Base-by-base conservation (phyloP, 1,140 invertebrate species). In the Batillaria attramentaria region DNA sequence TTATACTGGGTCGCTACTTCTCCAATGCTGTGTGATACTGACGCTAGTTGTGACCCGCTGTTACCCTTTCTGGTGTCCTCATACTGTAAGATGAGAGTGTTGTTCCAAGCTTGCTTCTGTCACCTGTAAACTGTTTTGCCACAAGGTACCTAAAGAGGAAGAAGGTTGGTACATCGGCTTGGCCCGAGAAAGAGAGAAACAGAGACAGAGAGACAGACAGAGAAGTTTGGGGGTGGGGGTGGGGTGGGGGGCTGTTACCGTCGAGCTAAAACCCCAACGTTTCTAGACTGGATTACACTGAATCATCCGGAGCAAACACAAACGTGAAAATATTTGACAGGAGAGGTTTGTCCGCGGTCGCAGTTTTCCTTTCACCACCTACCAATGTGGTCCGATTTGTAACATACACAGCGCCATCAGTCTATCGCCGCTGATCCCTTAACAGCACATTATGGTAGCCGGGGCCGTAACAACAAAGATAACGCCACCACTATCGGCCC, bases 141-240 rank as follows among this genome's bases (percentile, higher is more conserved):
- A n/a, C n/a, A n/a, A n/a, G n/a, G n/a, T n/a, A n/a, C n/a, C n/a
- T n/a, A n/a, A n/a, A n/a, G n/a, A n/a, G n/a, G n/a, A n/a, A n/a
- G n/a, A n/a, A n/a, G n/a, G n/a, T n/a, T n/a, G n/a, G n/a, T n/a
- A n/a, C n/a, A n/a, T n/a, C n/a, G n/a, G n/a, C n/a, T 35, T 66
- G 33, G 62, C 4, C 62, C 39, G 66, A 41, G 66, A 69, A 24
- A 69, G 37, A 69, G 37, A 69, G 37, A 66, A 35, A 66, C 8
- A 35, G 62, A 41, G 37, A 41, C 16, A 69, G 37, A 69, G 66
- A 69, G 62, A 66, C 31, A 66, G 62, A 66, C 31, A 66, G 62
- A 66, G 62, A 66, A 4, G 39, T 31, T 37, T 31, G 39, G 65
- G 39, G 10, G 39, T 31, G 39, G 65, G 39, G 66, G 43, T 37